Evolutionary conservation across 2,888 invertebrate species (phyloP).

Genomic region (Euphydryas editha): DNA sequence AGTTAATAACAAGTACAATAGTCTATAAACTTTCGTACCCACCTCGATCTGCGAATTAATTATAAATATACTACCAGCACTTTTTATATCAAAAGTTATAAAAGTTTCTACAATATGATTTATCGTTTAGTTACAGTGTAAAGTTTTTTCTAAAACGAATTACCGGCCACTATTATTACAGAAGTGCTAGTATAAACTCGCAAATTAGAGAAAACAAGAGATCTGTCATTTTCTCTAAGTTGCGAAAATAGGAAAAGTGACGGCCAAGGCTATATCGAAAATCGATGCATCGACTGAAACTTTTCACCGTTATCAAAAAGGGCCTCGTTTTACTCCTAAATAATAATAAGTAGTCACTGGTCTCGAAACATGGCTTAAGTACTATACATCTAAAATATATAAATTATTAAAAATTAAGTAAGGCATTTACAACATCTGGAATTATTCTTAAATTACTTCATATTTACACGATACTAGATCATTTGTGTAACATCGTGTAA

Average conservation of each 20-base stretch:
- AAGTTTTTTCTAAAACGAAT: slow-evolving; percentile 75
- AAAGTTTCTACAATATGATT: slow-evolving; percentile 76
- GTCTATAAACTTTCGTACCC: slow-evolving; percentile 73
- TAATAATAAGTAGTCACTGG: slow-evolving; percentile 80
- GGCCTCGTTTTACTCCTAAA: slow-evolving; percentile 77
- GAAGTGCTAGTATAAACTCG: slow-evolving; percentile 71
- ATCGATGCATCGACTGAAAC: slow-evolving; percentile 63
- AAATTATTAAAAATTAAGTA: slow-evolving; percentile 84
- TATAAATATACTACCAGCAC: slow-evolving; percentile 74
- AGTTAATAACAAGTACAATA: slow-evolving; percentile 66
- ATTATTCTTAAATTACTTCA: slow-evolving; percentile 78
- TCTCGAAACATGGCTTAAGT: slow-evolving; percentile 84
- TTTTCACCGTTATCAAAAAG: slow-evolving; percentile 64
- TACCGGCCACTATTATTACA: slow-evolving; percentile 68
- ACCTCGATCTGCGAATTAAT: slow-evolving; percentile 67
- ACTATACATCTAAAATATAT: slow-evolving; percentile 84
- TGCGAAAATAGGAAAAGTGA: slow-evolving; percentile 67
- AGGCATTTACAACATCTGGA: slow-evolving; percentile 83
- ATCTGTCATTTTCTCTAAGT: slow-evolving; percentile 75
- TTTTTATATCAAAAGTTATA: slow-evolving; percentile 81
- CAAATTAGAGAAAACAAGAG: slow-evolving; percentile 78
- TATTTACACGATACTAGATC: slow-evolving; percentile 78
- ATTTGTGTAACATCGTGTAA: slow-evolving; percentile 76
- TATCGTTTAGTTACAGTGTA: slow-evolving; percentile 67
- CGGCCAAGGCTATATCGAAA: slow-evolving; percentile 61